These are phyloP conservation scores for Salvelinus namaycush DNA, from an alignment of 2,113 vertebrate genomes.

Conservation along the genomic window DNA sequence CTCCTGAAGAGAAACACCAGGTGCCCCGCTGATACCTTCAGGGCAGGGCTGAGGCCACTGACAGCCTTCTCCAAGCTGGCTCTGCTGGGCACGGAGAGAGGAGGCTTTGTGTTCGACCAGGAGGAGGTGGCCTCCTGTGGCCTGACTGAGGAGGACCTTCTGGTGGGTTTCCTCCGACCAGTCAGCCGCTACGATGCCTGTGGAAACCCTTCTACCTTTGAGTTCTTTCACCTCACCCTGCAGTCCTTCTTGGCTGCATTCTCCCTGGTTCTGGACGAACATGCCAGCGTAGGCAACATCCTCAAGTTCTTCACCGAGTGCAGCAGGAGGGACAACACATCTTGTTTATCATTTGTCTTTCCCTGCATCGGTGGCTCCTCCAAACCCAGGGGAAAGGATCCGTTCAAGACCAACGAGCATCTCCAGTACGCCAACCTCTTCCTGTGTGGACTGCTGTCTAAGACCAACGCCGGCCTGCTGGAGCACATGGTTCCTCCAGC, in stretches of 20 bases:
- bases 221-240: slow-evolving; percentile 88
- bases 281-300: slow-evolving; percentile 64
- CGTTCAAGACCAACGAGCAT: slow-evolving; percentile 84
- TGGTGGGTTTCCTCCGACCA: slow-evolving; percentile 84
- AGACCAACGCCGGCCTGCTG: slow-evolving; percentile 75
- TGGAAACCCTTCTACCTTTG: slow-evolving; percentile 68
- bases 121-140: slow-evolving; percentile 70
- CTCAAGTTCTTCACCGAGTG: slow-evolving; percentile 86
- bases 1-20: slow-evolving; percentile 76
- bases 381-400: slow-evolving; percentile 57
- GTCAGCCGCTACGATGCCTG: slow-evolving; percentile 59
- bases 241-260: slow-evolving; percentile 92
- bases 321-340: slow-evolving; percentile 49
- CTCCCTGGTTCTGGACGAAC: slow-evolving; percentile 79
- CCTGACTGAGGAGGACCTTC: slow-evolving; percentile 80
- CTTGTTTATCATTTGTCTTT: slow-evolving; percentile 40
- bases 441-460: slow-evolving; percentile 88
- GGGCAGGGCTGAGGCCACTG: slow-evolving; percentile 69
- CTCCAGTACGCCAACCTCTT: slow-evolving; percentile 92
- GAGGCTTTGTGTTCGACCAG: slow-evolving; percentile 79
- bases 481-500: slow-evolving; percentile 71
- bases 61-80: slow-evolving; percentile 80
- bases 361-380: slow-evolving; percentile 52
- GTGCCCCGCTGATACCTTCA: slow-evolving; percentile 79
- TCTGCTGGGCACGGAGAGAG: slow-evolving; percentile 72